A percentile compares a stretch with the other conserved stretches of the same genome.
Evolutionary conservation across 1,140 invertebrate genomes (phyloP).

Genomic region (Camponotus pennsylvanicus): DNA sequence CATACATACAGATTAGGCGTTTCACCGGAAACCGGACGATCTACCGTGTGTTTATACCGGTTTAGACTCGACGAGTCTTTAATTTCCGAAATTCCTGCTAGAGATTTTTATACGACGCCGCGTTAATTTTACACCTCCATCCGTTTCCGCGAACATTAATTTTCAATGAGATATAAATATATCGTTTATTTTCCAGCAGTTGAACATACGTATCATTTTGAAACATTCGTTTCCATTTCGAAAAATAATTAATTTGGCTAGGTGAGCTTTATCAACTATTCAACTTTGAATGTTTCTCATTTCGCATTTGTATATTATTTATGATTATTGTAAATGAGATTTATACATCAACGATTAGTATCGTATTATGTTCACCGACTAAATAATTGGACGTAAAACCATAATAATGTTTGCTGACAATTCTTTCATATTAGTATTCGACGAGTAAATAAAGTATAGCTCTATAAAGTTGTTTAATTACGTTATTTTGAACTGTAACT

Average conservation of each 20-base stretch:
- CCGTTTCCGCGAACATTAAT: background rate
- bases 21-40: conserved; percentile 33
- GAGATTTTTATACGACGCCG: background rate
- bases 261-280: conserved; percentile 3
- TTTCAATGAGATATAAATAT: background rate
- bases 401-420: conserved; percentile 13
- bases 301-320: background rate
- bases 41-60: conserved; percentile 3
- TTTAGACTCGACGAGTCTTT: background rate
- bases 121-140: background rate
- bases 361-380: conserved; percentile 18
- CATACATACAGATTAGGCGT: conserved; percentile 64
- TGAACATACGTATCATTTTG: background rate
- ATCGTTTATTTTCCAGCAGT: background rate
- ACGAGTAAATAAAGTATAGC: background rate
- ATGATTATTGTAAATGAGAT: conserved; percentile 14
- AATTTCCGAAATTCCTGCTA: conserved; percentile 26
- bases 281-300: conserved; percentile 20
- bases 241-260: conserved; percentile 21
- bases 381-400: conserved; percentile 37
- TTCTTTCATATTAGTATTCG: background rate
- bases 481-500: conserved; percentile 14
- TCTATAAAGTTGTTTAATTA: background rate
- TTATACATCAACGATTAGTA: conserved; percentile 1
- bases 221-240: conserved; percentile 8